phyloP scores from a whole-genome alignment of 2,888 invertebrate species.

The Neoaliturus tenellus region DNA sequence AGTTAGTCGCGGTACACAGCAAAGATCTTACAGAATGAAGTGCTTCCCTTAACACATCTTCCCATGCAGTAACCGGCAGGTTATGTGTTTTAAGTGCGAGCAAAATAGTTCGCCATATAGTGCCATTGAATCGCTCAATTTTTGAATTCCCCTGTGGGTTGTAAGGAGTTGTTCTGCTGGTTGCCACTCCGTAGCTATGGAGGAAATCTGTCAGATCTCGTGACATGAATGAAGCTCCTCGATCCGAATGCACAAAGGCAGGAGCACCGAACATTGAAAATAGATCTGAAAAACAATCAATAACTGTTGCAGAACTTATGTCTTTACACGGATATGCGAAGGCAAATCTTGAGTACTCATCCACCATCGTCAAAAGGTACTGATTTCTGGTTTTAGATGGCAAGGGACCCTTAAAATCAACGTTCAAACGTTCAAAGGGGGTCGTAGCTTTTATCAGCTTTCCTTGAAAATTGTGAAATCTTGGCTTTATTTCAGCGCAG shows the following conservation, averaged over 20 bases:
- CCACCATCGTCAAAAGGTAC: conserved; percentile 55
- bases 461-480: conserved; percentile 51
- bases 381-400: too few relatives aligned
- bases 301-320: conserved; percentile 54
- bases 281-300: not conserved
- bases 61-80: conserved; percentile 56
- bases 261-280: conserved; percentile 45
- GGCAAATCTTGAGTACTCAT: conserved; percentile 60
- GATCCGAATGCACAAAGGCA: conserved; percentile 53
- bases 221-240: conserved; percentile 47
- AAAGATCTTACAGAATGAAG: conserved; percentile 62
- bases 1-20: conserved; percentile 62
- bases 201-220: conserved; percentile 57
- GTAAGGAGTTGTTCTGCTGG: conserved; percentile 61
- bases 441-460: conserved; percentile 61
- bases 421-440: conserved; percentile 62
- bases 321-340: conserved; percentile 55
- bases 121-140: conserved; percentile 61
- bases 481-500: conserved; percentile 61
- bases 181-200: conserved; percentile 61
- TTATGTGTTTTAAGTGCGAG: conserved; percentile 57
- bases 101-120: conserved; percentile 62
- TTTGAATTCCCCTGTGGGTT: conserved; percentile 61
- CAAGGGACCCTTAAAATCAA: conserved; percentile 60
- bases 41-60: conserved; percentile 60